A percentile compares a stretch with the other conserved stretches of the same genome.
Conservation (phyloP, 2,888 invertebrate genomes). For the Clistopyga incitator region DNA sequence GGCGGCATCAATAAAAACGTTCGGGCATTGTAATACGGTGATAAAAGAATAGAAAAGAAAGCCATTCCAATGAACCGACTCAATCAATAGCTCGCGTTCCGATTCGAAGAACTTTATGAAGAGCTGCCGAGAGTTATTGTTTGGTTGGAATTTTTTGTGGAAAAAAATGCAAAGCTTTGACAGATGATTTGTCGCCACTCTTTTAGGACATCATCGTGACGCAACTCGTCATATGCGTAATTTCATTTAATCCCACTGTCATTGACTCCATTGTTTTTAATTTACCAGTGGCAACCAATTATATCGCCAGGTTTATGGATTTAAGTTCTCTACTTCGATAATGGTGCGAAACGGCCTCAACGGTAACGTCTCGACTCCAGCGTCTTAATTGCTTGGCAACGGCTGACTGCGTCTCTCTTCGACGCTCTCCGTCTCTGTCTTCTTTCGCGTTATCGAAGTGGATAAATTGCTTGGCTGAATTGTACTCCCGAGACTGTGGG, state of each 20-base stretch:
- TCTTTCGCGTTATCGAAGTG: conserved; percentile 30
- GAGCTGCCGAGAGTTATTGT: neutral
- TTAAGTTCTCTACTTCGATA: neutral
- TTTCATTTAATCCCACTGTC: neutral
- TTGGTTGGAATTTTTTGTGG: neutral
- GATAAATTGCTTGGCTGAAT: conserved; percentile 43
- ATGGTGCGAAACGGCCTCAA: neutral
- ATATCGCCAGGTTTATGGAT: neutral
- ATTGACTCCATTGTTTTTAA: neutral
- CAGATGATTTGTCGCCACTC: no score
- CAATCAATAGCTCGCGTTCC: neutral
- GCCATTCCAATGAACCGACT: no score
- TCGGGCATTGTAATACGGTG: no score
- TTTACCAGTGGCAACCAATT: neutral
- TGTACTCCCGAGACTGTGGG: conserved; percentile 13
- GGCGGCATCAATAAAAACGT: no score
- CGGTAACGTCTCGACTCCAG: neutral
- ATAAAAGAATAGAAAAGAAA: no score
- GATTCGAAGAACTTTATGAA: neutral
- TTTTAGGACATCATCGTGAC: no score
- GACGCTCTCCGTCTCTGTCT: neutral
- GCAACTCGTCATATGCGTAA: neutral
- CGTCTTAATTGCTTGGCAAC: conserved; percentile 33
- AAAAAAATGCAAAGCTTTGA: neutral
- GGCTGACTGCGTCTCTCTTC: conserved; percentile 9